These are phyloP conservation scores for Drosophila prolongata DNA, from an alignment of 2,888 invertebrate species.

Conservation along the genomic window DNA sequence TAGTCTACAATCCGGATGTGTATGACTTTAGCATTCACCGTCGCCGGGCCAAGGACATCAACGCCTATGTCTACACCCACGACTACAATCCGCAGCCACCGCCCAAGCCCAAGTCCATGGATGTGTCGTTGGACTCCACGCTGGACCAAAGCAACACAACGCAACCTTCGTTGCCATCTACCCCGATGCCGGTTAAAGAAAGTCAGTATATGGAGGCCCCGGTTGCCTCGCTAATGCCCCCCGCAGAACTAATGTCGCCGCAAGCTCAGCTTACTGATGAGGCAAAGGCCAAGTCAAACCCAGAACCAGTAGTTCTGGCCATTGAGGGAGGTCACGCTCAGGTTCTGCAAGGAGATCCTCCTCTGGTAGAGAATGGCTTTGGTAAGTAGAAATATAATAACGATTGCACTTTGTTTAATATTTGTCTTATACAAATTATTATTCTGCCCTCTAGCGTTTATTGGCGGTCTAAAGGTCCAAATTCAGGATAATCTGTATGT, in stretches of 20 bases:
- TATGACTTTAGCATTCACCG: slow-evolving; percentile 87
- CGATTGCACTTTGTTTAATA: too few relatives aligned
- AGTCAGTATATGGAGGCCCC: slow-evolving; percentile 79
- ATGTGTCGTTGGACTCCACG: slow-evolving; percentile 56
- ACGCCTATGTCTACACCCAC: slow-evolving; percentile 83
- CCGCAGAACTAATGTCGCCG: slow-evolving; percentile 81
- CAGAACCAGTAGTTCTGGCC: background rate
- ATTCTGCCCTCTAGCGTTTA: slow-evolving; percentile 83
- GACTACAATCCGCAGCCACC: slow-evolving; percentile 82
- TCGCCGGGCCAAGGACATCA: slow-evolving; percentile 84
- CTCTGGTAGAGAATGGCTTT: slow-evolving; percentile 77
- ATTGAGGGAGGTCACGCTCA: background rate
- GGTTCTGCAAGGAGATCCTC: slow-evolving; percentile 25
- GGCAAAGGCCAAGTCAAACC: slow-evolving; percentile 15
- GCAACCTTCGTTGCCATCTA: slow-evolving; percentile 31
- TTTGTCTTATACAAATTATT: too few relatives aligned
- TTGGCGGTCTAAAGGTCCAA: slow-evolving; percentile 87
- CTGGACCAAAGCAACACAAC: slow-evolving; percentile 42
- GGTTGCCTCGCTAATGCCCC: slow-evolving; percentile 78
- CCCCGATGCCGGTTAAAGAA: slow-evolving; percentile 51
- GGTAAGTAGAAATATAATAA: slow-evolving; percentile 60
- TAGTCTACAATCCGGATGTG: slow-evolving; percentile 85
- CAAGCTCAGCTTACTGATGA: slow-evolving; percentile 44
- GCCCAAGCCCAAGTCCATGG: slow-evolving; percentile 63
- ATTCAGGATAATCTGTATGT: slow-evolving; percentile 88